These are phyloP conservation scores for Drosophila antonietae DNA, from an alignment of 2,888 invertebrate genomes.

Conservation along the genomic window DNA sequence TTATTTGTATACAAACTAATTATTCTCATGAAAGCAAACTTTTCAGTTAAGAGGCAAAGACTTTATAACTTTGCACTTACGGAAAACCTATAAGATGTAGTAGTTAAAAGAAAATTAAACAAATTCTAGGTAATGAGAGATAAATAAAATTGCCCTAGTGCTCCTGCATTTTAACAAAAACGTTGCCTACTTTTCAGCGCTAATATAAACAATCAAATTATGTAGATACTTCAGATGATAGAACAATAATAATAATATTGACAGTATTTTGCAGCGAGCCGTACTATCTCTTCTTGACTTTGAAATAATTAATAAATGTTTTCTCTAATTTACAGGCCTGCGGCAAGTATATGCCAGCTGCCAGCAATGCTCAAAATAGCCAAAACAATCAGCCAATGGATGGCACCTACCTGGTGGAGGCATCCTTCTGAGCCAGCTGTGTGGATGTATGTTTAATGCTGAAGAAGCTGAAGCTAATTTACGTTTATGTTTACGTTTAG, in stretches of 20 bases:
- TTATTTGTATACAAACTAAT: too few relatives aligned
- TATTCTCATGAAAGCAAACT: background rate
- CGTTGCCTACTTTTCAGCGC: conserved; percentile 8
- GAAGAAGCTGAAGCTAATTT: conserved; percentile 56
- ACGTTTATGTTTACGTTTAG: conserved; percentile 69
- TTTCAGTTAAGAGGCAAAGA: background rate
- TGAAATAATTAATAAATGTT: conserved; percentile 12
- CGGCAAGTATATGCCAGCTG: conserved; percentile 94
- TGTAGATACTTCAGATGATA: conserved; percentile 1
- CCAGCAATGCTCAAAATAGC: conserved; percentile 91
- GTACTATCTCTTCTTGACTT: background rate
- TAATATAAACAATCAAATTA: background rate
- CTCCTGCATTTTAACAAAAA: background rate
- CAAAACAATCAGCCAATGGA: conserved; percentile 93
- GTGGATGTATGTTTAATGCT: conserved; percentile 12
- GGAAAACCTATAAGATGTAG: background rate
- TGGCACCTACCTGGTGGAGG: conserved; percentile 93
- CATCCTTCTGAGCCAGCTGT: conserved; percentile 88
- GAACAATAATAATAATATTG: conserved; percentile 1
- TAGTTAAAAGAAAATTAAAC: background rate
- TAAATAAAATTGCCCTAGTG: background rate
- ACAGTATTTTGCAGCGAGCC: conserved; percentile 6
- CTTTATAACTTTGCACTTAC: background rate
- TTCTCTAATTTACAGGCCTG: conserved; percentile 87
- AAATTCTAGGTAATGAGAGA: background rate